Evolutionary conservation across 2,888 invertebrate species (phyloP).

Genomic region (Syrphus vitripennis): DNA sequence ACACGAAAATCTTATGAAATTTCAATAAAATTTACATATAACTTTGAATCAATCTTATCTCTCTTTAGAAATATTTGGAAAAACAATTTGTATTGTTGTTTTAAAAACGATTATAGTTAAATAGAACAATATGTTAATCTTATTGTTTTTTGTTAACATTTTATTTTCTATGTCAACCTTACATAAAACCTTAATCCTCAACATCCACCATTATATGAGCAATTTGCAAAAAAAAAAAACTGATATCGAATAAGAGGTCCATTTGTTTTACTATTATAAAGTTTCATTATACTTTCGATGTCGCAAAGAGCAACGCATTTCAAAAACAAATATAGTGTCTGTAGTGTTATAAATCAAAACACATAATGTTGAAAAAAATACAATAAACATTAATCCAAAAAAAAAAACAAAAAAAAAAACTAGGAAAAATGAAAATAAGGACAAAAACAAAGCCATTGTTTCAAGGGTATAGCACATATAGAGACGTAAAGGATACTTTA

Average conservation of each 20-base stretch:
- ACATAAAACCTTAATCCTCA: neutral
- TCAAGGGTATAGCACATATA: conserved; percentile 55
- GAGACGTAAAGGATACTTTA: conserved; percentile 57
- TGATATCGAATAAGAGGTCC: neutral
- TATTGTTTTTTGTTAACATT: too few species aligned
- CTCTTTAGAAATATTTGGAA: too few species aligned
- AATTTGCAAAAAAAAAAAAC: neutral
- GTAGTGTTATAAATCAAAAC: conserved; percentile 46
- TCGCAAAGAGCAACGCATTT: conserved; percentile 50
- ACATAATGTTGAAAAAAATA: conserved; percentile 17
- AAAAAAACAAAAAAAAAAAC: too few species aligned
- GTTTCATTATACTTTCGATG: conserved; percentile 20
- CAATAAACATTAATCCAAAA: conserved; percentile 50
- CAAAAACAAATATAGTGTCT: conserved; percentile 48
- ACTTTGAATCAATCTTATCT: too few species aligned
- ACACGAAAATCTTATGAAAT: too few species aligned
- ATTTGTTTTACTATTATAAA: neutral
- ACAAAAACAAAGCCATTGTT: conserved; percentile 58
- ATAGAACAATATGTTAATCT: too few species aligned
- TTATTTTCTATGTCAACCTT: too few species aligned
- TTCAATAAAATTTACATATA: too few species aligned
- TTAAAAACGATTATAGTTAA: too few species aligned
- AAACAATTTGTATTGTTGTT: too few species aligned
- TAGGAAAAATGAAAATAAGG: too few species aligned
- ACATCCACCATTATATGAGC: neutral